Base-by-base conservation (phyloP, 1,140 invertebrate genomes). In the Octopus bimaculoides region DNA sequence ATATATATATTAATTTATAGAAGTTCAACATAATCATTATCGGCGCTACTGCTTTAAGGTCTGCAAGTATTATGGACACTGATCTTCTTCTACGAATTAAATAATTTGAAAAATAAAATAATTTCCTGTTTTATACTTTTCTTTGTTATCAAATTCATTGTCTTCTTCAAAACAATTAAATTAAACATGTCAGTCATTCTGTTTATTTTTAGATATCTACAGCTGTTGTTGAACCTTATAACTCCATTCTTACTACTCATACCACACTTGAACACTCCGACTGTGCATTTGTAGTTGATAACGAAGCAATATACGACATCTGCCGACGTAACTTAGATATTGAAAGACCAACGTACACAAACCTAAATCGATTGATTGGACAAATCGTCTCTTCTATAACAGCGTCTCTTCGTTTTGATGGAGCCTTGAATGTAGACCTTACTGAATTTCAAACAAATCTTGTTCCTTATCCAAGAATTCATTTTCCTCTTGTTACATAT, bases 181-280 rank as follows among this genome's bases (percentile, higher is more conserved):
- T 41, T 41, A 41, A 41, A 41, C 26, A 41, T 41, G 26, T 41
- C 26, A 41, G 3, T 41, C 26, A 52, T 75, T 6, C 20, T 75
- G 17, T n/a, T 84, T 14, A 71, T 84, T 74, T 80, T 82, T 79
- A 78, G 80, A 54, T 20, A 17, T 56, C 75, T 79, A 90, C 90
- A 52, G 89, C 90, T 77, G 89, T 91, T 77, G 88, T 90, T 52
- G 88, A 90, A 77, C 89, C 88, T 53, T 89, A 89, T 77, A 89
- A 89, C 78, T 87, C 87, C 26, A 86, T 89, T 71, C 77, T 95
- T 5, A 76, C 69, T 41, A 69, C 55, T 17, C 78, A 61, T 17
- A 61, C 89, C 20, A 89, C 89, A 83, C 79, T 88, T 26, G 87
- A 61, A 61, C 56, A 61, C 17, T 61, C 56, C 56, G 56, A 61